Conservation (phyloP, 1,140 invertebrate genomes). For the Grapholita molesta region DNA sequence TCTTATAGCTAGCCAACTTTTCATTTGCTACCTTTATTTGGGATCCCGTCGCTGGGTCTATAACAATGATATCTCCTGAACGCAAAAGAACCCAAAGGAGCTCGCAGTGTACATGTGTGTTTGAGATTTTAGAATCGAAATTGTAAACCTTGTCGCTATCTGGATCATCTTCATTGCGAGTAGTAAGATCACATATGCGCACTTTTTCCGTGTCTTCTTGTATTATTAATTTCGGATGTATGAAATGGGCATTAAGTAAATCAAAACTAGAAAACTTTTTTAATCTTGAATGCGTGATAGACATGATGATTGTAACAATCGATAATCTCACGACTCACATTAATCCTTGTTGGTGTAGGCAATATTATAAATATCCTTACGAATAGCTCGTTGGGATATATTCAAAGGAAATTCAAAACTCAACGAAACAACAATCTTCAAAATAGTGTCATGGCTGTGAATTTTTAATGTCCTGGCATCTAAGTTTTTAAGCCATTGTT, state of each 20-base stretch:
- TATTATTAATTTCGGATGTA: slow-evolving; percentile 51
- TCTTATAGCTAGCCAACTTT: slow-evolving; percentile 47
- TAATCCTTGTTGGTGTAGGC: too few relatives aligned
- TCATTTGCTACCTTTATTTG: slow-evolving; percentile 40
- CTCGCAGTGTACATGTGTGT: slow-evolving; percentile 40
- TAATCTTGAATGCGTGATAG: slow-evolving; percentile 3
- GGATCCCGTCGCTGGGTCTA: slow-evolving; percentile 34
- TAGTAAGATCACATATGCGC: slow-evolving; percentile 33
- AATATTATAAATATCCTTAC: too few relatives aligned
- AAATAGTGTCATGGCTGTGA: background rate
- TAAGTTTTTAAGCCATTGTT: too few relatives aligned
- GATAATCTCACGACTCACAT: too few relatives aligned
- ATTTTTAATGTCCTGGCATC: too few relatives aligned
- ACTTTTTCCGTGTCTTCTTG: slow-evolving; percentile 43
- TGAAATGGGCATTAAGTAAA: slow-evolving; percentile 27
- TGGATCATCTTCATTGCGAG: slow-evolving; percentile 25
- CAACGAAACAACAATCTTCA: background rate
- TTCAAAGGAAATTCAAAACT: background rate
- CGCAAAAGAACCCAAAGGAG: slow-evolving; percentile 52
- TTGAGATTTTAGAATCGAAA: slow-evolving; percentile 40
- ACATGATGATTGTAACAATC: background rate
- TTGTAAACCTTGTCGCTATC: slow-evolving; percentile 21
- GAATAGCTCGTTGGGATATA: background rate
- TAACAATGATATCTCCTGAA: slow-evolving; percentile 45
- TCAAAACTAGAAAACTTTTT: slow-evolving; percentile 10